Conservation (phyloP, 2,797 vertebrate genomes). For the Scolopax rusticola region DNA sequence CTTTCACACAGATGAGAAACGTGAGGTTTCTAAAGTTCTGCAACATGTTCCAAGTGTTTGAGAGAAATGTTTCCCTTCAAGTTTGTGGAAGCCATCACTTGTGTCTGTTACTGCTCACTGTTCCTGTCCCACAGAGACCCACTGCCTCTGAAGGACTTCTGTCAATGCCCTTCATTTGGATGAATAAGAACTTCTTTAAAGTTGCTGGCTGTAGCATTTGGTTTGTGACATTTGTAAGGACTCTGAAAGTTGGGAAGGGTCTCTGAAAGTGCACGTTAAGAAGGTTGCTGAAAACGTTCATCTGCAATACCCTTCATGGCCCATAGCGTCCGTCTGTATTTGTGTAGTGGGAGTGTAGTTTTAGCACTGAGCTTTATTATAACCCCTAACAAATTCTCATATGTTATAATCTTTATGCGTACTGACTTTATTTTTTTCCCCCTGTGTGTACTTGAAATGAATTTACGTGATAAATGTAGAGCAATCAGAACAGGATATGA, state of each 20-base stretch:
- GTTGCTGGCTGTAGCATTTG: neutral
- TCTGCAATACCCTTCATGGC: neutral
- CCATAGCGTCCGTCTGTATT: neutral
- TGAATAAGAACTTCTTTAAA: neutral
- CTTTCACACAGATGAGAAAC: neutral
- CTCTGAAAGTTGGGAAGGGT: neutral
- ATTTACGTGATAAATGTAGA: neutral
- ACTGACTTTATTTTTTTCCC: neutral
- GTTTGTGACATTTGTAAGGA: neutral
- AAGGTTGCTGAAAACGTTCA: neutral
- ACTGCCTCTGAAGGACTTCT: neutral
- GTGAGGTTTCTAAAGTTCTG: neutral
- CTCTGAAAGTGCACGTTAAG: neutral
- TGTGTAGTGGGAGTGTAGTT: neutral
- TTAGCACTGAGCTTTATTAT: neutral
- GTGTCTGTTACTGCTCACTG: neutral
- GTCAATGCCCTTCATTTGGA: neutral
- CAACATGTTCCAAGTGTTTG: fast-evolving
- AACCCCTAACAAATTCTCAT: neutral
- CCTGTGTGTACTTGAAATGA: neutral
- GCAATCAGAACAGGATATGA: constrained; percentile 49
- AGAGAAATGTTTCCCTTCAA: neutral
- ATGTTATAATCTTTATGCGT: neutral
- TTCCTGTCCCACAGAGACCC: neutral
- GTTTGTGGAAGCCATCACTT: neutral